Percentiles rank a stretch among this genome's conserved stretches.
phyloP scores from a whole-genome alignment of 2,888 invertebrate species.

The Matsumyia berberina region DNA sequence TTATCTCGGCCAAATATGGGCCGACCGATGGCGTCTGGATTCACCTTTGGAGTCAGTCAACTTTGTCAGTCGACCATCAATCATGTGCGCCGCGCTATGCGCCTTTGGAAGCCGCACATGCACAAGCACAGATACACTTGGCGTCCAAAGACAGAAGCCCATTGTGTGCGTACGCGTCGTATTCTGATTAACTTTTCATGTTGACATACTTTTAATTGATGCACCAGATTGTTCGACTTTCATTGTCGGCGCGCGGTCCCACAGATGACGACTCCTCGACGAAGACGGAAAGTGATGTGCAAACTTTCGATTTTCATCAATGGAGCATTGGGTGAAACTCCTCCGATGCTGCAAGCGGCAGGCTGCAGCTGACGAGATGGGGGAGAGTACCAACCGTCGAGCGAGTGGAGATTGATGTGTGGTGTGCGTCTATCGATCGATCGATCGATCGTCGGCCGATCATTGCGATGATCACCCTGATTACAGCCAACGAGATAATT shows the following conservation, averaged over 20 bases:
- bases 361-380: background rate
- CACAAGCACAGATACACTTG: background rate
- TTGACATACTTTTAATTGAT: conserved; percentile 77
- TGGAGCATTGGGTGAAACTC: conserved; percentile 74
- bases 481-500: conserved; percentile 62
- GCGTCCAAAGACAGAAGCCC: conserved; percentile 39
- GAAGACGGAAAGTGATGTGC: conserved; percentile 73
- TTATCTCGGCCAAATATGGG: conserved; percentile 75
- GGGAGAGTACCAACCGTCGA: conserved; percentile 4
- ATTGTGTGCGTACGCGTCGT: conserved; percentile 51
- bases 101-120: conserved; percentile 9
- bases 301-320: conserved; percentile 76
- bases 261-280: conserved; percentile 46
- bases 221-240: conserved; percentile 76
- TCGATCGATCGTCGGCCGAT: conserved; percentile 40
- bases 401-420: conserved; percentile 44
- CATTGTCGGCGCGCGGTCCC: conserved; percentile 64
- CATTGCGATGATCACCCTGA: conserved; percentile 64
- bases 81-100: conserved; percentile 47
- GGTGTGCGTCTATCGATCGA: conserved; percentile 61
- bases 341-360: conserved; percentile 12
- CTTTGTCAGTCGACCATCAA: conserved; percentile 71
- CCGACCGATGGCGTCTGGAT: conserved; percentile 76
- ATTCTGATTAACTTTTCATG: conserved; percentile 75
- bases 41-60: conserved; percentile 76